Evolutionary conservation across 2,888 invertebrate genomes (phyloP).

Genomic region (Metellina segmentata): DNA sequence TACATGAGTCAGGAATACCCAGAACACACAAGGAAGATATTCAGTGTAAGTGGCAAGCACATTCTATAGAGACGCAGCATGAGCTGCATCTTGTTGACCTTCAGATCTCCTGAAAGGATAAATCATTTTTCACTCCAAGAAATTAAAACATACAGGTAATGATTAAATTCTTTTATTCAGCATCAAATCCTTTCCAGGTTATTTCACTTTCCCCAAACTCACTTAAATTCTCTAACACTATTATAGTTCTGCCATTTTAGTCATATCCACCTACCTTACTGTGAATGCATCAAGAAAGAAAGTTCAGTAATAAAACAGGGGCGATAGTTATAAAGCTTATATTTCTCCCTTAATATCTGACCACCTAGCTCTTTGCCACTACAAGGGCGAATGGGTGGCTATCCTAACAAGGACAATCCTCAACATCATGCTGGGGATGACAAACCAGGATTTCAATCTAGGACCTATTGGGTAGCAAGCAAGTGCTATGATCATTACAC

Average conservation of each 20-base stretch:
- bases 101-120: slow-evolving; percentile 2
- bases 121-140: not conserved
- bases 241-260: not conserved
- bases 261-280: not conserved
- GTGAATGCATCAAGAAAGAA: no score
- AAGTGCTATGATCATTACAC: no score
- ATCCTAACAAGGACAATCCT: no score
- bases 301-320: no score
- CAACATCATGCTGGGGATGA: no score
- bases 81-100: not conserved
- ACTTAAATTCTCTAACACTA: not conserved
- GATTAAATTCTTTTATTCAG: not conserved
- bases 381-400: no score
- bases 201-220: not conserved
- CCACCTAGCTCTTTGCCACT: no score
- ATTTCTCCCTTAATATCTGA: no score
- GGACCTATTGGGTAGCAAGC: no score
- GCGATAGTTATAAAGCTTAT: no score
- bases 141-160: not conserved
- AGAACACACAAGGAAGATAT: not conserved
- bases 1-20: slow-evolving; percentile 27
- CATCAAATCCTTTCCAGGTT: not conserved
- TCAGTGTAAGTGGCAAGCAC: not conserved
- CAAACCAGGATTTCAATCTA: no score
- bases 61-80: not conserved